Conservation (phyloP, 1,140 invertebrate species). For the Tetramorium parvispinum region DNA sequence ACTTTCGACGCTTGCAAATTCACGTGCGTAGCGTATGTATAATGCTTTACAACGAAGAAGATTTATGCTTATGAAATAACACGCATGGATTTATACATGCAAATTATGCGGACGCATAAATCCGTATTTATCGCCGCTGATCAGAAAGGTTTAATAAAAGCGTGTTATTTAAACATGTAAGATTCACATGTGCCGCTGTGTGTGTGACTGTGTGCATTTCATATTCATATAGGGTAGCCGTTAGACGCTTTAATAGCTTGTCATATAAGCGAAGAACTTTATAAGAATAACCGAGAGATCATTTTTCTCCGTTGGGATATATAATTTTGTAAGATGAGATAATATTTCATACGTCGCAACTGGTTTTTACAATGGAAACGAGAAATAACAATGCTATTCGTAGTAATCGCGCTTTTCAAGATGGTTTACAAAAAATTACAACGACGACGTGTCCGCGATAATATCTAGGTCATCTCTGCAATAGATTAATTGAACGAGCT, state of each 20-base stretch:
- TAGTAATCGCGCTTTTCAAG: not conserved
- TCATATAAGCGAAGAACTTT: not conserved
- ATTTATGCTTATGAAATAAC: conserved; percentile 26
- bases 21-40: not conserved
- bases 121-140: conserved; percentile 42
- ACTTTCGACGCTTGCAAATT: conserved; percentile 29
- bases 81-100: conserved; percentile 45
- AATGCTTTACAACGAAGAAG: conserved; percentile 22
- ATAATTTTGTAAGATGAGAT: conserved; percentile 7
- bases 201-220: not conserved
- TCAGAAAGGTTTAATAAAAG: conserved; percentile 15
- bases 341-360: not conserved
- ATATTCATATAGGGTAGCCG: not conserved
- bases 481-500: conserved; percentile 80
- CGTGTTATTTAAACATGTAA: conserved; percentile 21
- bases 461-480: conserved; percentile 74
- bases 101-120: conserved; percentile 54
- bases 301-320: not conserved
- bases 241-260: not conserved
- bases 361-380: not conserved
- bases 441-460: conserved; percentile 57
- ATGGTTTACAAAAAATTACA: not conserved
- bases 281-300: not conserved
- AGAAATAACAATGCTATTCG: too few relatives aligned
- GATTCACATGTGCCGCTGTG: not conserved